A percentile compares a stretch with the other conserved stretches of the same genome.
Conservation (phyloP, 1,140 invertebrate species). For the Daktulosphaira vitifoliae region DNA sequence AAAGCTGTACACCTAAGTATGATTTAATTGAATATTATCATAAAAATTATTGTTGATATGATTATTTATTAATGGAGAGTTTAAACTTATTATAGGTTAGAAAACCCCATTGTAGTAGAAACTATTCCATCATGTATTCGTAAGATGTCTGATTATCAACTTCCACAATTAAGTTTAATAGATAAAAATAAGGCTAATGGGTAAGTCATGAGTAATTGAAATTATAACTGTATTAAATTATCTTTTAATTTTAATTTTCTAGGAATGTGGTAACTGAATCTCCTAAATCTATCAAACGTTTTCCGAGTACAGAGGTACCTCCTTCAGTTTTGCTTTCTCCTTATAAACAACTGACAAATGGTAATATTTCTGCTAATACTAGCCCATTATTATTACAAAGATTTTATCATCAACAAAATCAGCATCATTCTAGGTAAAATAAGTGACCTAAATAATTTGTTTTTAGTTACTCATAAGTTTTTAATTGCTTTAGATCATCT, state of each 20-base stretch:
- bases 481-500: slow-evolving; percentile 37
- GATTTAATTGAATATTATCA: background rate
- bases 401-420: slow-evolving; percentile 55
- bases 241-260: slow-evolving; percentile 6
- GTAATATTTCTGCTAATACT: slow-evolving; percentile 46
- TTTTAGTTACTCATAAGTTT: slow-evolving; percentile 16
- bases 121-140: slow-evolving; percentile 4
- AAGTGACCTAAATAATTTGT: background rate
- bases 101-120: background rate
- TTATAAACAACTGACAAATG: slow-evolving; percentile 24
- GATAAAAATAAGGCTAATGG: slow-evolving; percentile 22
- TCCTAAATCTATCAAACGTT: slow-evolving; percentile 34
- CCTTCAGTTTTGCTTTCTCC: slow-evolving; percentile 24
- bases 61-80: background rate
- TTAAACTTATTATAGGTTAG: background rate
- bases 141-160: slow-evolving; percentile 17
- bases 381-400: slow-evolving; percentile 55
- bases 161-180: slow-evolving; percentile 14
- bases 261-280: slow-evolving; percentile 34
- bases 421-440: slow-evolving; percentile 39
- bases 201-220: background rate
- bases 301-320: slow-evolving; percentile 28
- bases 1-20: slow-evolving; percentile 26
- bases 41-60: background rate
- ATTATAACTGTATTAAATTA: slow-evolving; percentile 1